These are phyloP conservation scores for Doryteuthis pealeii DNA, from an alignment of 1,140 invertebrate species.

Conservation along the genomic window DNA sequence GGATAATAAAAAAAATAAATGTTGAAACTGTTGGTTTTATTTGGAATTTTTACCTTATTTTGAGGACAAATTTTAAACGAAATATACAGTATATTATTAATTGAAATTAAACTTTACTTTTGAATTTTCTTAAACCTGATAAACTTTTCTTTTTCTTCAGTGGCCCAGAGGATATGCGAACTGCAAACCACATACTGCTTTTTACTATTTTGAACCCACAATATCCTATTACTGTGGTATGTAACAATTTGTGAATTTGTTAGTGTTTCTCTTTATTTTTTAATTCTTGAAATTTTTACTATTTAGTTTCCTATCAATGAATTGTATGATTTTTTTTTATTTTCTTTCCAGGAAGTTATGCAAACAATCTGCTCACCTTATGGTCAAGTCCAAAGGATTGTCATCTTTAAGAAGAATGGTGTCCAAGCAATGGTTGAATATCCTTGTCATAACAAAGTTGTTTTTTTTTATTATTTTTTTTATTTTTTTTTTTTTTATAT, in stretches of 20 bases:
- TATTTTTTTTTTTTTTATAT: too few relatives aligned
- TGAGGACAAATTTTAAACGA: too few relatives aligned
- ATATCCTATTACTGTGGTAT: constrained; percentile 98
- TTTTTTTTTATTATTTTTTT: too few relatives aligned
- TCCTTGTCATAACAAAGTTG: constrained; percentile 74
- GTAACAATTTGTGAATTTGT: constrained; percentile 60
- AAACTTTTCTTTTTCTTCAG: constrained; percentile 29
- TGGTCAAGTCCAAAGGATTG: constrained; percentile 95
- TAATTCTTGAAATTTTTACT: too few relatives aligned
- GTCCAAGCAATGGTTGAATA: constrained; percentile 99
- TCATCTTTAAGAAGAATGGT: constrained; percentile 98
- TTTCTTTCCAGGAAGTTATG: constrained; percentile 82
- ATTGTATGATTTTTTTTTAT: not conserved
- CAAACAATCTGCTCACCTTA: constrained; percentile 93
- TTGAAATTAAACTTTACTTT: too few relatives aligned
- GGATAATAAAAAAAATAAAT: too few relatives aligned
- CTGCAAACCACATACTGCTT: constrained; percentile 50
- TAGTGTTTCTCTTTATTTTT: not conserved
- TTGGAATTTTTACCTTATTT: too few relatives aligned
- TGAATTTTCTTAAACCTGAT: too few relatives aligned
- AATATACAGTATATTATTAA: too few relatives aligned
- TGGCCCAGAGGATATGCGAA: constrained; percentile 37
- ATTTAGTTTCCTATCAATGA: too few relatives aligned
- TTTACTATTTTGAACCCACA: constrained; percentile 75
- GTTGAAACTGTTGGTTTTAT: too few relatives aligned